Conservation (phyloP, 2,888 invertebrate genomes). For the Conistra vaccinii region DNA sequence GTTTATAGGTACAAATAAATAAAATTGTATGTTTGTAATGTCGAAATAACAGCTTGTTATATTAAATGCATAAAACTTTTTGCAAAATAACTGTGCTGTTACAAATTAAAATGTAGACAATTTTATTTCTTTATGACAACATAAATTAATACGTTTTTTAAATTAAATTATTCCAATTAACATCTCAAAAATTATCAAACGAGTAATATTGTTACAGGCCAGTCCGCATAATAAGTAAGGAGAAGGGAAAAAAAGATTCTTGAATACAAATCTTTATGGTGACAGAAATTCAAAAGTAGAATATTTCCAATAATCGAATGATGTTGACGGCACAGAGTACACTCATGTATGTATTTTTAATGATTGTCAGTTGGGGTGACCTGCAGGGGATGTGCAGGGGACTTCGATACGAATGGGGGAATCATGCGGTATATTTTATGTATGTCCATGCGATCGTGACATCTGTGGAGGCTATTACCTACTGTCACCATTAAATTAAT, state of each 20-base stretch:
- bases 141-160: too few relatives aligned
- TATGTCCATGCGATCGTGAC: constrained; percentile 36
- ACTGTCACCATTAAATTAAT: constrained; percentile 19
- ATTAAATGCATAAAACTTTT: too few relatives aligned
- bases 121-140: too few relatives aligned
- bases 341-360: constrained; percentile 54
- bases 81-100: too few relatives aligned
- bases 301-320: constrained; percentile 43
- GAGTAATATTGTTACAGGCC: background rate
- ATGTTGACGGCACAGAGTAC: constrained; percentile 5
- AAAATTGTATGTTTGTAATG: too few relatives aligned
- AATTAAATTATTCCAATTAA: background rate
- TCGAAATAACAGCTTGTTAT: too few relatives aligned
- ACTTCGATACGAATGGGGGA: constrained; percentile 32
- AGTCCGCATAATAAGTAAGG: background rate
- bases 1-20: too few relatives aligned
- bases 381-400: constrained; percentile 3
- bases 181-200: too few relatives aligned
- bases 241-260: background rate
- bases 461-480: constrained; percentile 44
- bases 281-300: constrained; percentile 27
- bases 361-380: constrained; percentile 30
- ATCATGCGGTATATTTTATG: constrained; percentile 44
- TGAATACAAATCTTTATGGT: background rate
- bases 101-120: too few relatives aligned